Percentiles rank a stretch among this genome's conserved stretches.
Conservation (phyloP, 2,797 vertebrate species). For the Neosilurus hyrtlii region DNA sequence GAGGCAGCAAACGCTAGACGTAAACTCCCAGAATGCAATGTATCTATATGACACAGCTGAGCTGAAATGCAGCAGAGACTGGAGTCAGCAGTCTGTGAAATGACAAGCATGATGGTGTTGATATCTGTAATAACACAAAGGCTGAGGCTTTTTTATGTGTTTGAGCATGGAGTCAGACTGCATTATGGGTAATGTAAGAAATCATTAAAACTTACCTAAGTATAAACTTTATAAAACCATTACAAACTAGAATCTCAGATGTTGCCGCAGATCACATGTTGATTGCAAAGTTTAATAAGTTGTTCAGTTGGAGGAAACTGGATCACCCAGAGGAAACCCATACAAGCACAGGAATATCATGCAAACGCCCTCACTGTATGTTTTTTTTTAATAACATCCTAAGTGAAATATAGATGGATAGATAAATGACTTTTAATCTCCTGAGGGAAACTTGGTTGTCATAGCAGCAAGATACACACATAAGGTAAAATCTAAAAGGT, state of each 20-base stretch:
- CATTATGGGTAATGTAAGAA: slow-evolving; percentile 3
- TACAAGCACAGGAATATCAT: too few species aligned
- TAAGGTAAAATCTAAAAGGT: too few species aligned
- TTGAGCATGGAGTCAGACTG: background rate
- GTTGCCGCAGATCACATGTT: background rate
- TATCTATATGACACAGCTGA: background rate
- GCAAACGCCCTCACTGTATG: too few species aligned
- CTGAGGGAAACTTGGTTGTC: too few species aligned
- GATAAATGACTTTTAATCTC: too few species aligned
- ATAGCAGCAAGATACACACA: too few species aligned
- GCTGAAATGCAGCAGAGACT: background rate
- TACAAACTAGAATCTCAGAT: background rate
- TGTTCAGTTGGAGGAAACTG: background rate
- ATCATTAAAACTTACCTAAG: background rate
- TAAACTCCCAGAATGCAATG: background rate
- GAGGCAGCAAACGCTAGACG: background rate
- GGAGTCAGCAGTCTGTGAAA: background rate
- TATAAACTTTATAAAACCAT: background rate
- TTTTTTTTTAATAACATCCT: too few species aligned
- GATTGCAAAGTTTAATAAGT: background rate
- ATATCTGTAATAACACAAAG: background rate
- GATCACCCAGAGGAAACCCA: too few species aligned
- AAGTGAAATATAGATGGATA: too few species aligned
- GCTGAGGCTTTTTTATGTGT: background rate
- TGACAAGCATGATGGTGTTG: background rate